Percentiles rank a stretch among this genome's conserved stretches.
These are phyloP conservation scores for Entomobrya proxima DNA, from an alignment of 2,888 invertebrate genomes.

Conservation along the genomic window DNA sequence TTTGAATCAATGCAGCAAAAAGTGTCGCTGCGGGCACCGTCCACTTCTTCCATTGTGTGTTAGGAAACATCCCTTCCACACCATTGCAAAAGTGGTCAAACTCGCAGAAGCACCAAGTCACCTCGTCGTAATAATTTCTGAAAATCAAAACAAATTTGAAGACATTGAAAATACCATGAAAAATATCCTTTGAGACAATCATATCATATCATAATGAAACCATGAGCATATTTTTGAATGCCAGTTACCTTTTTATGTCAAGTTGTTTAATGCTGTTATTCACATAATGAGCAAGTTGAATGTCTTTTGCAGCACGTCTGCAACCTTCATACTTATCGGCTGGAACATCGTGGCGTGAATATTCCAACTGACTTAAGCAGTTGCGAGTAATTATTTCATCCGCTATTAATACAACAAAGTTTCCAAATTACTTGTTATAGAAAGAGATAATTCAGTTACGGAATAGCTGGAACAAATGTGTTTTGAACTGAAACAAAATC, in stretches of 20 bases:
- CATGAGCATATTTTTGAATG: background rate
- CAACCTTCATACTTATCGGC: slow-evolving; percentile 95
- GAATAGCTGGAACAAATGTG: background rate
- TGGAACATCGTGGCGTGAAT: slow-evolving; percentile 90
- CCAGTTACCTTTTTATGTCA: slow-evolving; percentile 86
- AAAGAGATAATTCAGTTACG: background rate
- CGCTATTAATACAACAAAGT: slow-evolving; percentile 80
- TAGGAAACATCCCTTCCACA: slow-evolving; percentile 68
- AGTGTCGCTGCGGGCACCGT: background rate
- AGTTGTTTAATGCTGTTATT: slow-evolving; percentile 90
- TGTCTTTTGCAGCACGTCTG: slow-evolving; percentile 86
- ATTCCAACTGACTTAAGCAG: slow-evolving; percentile 87
- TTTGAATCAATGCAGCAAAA: background rate
- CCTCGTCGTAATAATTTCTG: slow-evolving; percentile 88
- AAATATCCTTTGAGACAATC: background rate
- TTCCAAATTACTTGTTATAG: background rate
- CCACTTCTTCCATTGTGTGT: background rate
- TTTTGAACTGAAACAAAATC: background rate
- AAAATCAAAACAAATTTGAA: slow-evolving; percentile 60
- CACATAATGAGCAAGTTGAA: slow-evolving; percentile 89
- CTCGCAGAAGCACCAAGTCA: slow-evolving; percentile 93
- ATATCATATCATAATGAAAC: background rate
- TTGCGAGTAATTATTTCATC: slow-evolving; percentile 88
- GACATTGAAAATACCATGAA: too few relatives aligned
- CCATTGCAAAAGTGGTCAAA: slow-evolving; percentile 92